Conservation (phyloP, 2,888 invertebrate species). For the Cantharis flavilabris region DNA sequence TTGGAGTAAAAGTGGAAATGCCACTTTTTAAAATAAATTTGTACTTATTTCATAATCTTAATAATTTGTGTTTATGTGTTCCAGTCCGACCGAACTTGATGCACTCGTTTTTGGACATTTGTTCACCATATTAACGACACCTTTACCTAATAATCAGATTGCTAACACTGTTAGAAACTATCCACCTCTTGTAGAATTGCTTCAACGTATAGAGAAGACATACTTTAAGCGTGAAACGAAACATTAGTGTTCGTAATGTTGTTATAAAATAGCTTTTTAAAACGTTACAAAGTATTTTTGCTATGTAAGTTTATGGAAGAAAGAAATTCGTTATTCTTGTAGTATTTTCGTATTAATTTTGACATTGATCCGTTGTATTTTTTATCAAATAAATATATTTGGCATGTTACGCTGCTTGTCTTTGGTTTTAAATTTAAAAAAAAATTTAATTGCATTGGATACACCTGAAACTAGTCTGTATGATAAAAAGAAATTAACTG, state of each 20-base stretch:
- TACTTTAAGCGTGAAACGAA: constrained; percentile 61
- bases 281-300: neutral
- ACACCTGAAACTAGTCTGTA: too few relatives aligned
- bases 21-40: neutral
- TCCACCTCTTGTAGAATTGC: constrained; percentile 78
- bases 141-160: constrained; percentile 80
- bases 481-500: too few relatives aligned
- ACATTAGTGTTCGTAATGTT: neutral
- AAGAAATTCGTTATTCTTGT: neutral
- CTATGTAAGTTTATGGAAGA: neutral
- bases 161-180: constrained; percentile 80
- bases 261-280: neutral
- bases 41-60: neutral
- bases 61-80: constrained; percentile 35
- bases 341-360: neutral
- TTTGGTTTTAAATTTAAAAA: too few relatives aligned
- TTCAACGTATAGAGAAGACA: constrained; percentile 80
- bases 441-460: too few relatives aligned
- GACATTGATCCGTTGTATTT: neutral
- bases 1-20: neutral
- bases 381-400: neutral
- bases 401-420: too few relatives aligned
- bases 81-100: constrained; percentile 92
- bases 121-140: constrained; percentile 91
- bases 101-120: constrained; percentile 96